Evolutionary conservation across 2,888 invertebrate species (phyloP), one percentile per base, ranked within the genome.

Genomic region (Netelia inedita): DNA sequence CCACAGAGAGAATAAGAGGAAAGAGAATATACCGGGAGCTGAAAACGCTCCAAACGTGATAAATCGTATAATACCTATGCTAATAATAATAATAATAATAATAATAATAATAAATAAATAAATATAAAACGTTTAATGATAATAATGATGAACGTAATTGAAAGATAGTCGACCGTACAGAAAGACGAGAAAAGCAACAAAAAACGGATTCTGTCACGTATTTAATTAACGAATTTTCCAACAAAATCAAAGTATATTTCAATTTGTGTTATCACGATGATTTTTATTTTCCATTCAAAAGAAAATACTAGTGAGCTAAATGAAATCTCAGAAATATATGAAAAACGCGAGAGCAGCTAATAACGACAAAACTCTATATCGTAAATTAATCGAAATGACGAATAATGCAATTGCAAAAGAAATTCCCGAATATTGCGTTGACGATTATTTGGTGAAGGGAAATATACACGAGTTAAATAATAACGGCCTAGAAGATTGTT

Each of bases 401-500:
- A 71, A 35, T 57, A 43, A 21, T 35, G 1, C 14, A n/a, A 69
- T 57, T 43, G 43, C 2, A 41, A 9, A 10, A 14, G 11, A 69
- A 66, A 19, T 14, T 21, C 50, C 50, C 28, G 21, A 35, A 68
- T 8, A 23, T 68, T 72, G 23, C 41, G 23, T 23, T 41, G 23
- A 57, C 1, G 19, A 57, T 55, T 41, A 71, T 63, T 50, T 16
- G 23, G n/a, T 19, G 28, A 72, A 23, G 59, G 72, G 59, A 35
- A 46, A 14, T 53, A 85, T 74, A 59, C 16, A 65, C 43, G 55
- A 79, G 59, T 16, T 9, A 80, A 76, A 71, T 61, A 79, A 80
- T 81, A 84, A 86, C 87, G 87, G 87, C 87, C 87, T 88, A 88
- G 82, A 83, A 71, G 61, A 83, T 65, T 79, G 78, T 63, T 63